Evolutionary conservation across 2,797 vertebrate species (phyloP).

Genomic region (Pangasius sanitwongsei): DNA sequence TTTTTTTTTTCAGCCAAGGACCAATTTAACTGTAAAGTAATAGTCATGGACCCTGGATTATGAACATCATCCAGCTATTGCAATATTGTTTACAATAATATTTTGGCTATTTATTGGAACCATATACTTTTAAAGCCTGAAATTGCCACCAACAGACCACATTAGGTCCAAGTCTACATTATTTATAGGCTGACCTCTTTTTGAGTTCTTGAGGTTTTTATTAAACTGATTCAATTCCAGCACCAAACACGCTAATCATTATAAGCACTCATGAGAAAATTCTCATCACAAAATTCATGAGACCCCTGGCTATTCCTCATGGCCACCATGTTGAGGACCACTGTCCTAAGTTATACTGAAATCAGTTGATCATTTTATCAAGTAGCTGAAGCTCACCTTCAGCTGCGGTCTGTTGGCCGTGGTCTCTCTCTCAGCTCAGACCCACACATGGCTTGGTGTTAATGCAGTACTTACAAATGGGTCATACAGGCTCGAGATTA

Average conservation of each 20-base stretch:
- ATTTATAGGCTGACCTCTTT: no score
- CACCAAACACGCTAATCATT: neutral
- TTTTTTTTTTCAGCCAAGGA: neutral
- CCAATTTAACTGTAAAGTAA: neutral
- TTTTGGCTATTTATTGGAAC: neutral
- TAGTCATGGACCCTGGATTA: neutral
- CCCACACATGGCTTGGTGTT: constrained; percentile 1
- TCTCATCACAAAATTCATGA: neutral
- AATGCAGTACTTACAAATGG: constrained; percentile 13
- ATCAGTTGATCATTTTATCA: neutral
- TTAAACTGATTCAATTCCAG: no score
- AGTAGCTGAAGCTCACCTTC: neutral
- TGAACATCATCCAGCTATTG: neutral
- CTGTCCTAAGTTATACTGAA: neutral
- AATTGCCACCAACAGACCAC: neutral
- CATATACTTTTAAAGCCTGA: neutral
- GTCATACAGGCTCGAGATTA: neutral
- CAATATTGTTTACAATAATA: neutral
- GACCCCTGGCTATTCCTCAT: neutral
- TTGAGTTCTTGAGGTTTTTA: neutral
- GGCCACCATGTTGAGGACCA: neutral
- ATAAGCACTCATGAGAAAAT: neutral
- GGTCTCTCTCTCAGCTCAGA: neutral
- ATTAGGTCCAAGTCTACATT: neutral
- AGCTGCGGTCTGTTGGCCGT: neutral